Percentiles rank a stretch among this genome's conserved stretches.
Evolutionary conservation across 2,888 invertebrate genomes (phyloP).

Genomic region (Yponomeuta evonymella): DNA sequence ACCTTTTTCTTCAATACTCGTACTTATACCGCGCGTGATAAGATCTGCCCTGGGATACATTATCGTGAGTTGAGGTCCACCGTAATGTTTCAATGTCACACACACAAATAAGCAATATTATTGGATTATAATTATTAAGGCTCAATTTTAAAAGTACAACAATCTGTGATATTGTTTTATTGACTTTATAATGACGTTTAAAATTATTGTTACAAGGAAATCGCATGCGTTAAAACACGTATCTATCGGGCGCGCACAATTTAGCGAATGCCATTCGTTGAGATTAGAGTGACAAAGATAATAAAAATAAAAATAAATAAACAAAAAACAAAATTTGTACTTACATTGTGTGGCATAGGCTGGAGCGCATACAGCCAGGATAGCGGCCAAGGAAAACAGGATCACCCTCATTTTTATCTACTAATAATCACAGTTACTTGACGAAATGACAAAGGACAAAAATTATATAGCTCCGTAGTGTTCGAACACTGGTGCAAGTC

Average conservation of each 20-base stretch:
- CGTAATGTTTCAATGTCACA: too few relatives aligned
- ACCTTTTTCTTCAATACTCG: too few relatives aligned
- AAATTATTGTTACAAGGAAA: too few relatives aligned
- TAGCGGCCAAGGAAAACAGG: constrained; percentile 62
- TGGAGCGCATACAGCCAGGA: constrained; percentile 67
- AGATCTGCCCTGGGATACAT: too few relatives aligned
- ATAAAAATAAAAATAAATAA: constrained; percentile 23
- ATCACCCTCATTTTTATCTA: constrained; percentile 75
- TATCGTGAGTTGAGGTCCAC: too few relatives aligned
- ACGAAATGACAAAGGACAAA: constrained; percentile 39
- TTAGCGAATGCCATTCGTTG: neutral
- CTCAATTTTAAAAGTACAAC: too few relatives aligned
- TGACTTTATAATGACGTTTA: too few relatives aligned
- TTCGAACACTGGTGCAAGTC: constrained; percentile 51
- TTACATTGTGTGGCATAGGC: constrained; percentile 80
- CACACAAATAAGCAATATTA: too few relatives aligned
- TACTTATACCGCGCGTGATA: too few relatives aligned
- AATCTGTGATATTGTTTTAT: too few relatives aligned
- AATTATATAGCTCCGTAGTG: constrained; percentile 20
- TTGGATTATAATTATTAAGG: too few relatives aligned
- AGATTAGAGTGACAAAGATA: neutral
- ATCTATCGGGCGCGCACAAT: neutral
- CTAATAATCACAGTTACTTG: constrained; percentile 69
- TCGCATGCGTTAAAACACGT: too few relatives aligned
- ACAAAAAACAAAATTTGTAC: constrained; percentile 44